Evolutionary conservation across 2,888 invertebrate genomes (phyloP).

Genomic region (Netelia melanura): DNA sequence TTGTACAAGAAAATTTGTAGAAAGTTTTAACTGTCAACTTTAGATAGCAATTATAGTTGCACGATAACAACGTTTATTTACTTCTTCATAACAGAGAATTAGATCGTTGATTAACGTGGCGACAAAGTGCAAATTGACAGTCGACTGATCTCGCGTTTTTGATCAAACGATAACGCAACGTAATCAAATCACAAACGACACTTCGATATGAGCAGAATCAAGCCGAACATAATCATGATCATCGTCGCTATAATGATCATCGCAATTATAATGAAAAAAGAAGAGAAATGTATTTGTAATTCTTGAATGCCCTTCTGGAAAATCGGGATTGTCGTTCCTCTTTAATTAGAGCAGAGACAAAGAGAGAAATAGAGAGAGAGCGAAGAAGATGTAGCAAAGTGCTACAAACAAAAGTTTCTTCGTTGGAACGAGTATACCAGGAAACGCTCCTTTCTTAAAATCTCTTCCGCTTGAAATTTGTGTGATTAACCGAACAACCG

Average conservation of each 20-base stretch:
- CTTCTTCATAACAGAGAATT: too few relatives aligned
- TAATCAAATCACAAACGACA: too few relatives aligned
- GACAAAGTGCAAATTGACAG: too few relatives aligned
- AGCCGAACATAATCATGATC: not conserved
- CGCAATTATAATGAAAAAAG: not conserved
- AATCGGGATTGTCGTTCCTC: not conserved
- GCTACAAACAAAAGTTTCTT: slow-evolving; percentile 38
- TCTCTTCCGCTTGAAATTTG: slow-evolving; percentile 52
- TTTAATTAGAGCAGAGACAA: slow-evolving; percentile 2
- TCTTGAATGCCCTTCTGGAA: too few relatives aligned
- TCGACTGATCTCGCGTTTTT: too few relatives aligned
- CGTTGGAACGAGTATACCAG: slow-evolving; percentile 35
- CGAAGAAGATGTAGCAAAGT: not conserved
- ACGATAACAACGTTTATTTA: too few relatives aligned
- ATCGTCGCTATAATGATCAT: not conserved
- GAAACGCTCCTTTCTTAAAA: slow-evolving; percentile 43
- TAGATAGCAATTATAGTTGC: not conserved
- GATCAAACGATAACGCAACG: too few relatives aligned
- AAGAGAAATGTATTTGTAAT: too few relatives aligned
- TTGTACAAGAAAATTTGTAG: too few relatives aligned
- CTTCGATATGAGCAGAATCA: too few relatives aligned
- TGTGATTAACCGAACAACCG: slow-evolving; percentile 59
- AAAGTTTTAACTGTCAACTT: not conserved
- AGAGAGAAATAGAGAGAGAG: not conserved
- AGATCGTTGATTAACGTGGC: too few relatives aligned